Evolutionary conservation across 2,113 vertebrate species (phyloP), one percentile per base, ranked within the genome.

Genomic region (Dicerorhinus sumatrensis): DNA sequence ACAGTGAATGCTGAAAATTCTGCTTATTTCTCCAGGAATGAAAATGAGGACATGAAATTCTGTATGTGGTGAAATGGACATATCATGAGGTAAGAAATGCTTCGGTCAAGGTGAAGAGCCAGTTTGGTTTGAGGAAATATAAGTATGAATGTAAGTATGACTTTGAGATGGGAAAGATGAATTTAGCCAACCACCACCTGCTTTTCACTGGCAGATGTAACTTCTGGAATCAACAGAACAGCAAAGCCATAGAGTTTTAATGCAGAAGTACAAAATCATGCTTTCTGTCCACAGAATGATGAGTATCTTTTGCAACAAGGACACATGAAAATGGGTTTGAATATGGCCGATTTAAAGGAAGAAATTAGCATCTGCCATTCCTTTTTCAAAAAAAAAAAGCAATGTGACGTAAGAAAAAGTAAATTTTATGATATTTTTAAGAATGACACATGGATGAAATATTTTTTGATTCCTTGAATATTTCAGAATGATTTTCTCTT

Each of bases 141-240:
- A 48, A 63, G 27, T 31, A 2, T 13, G 39, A 75, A 62, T 0
- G 5, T 33, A 8, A 54, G 8, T 29, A 1, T 1, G 13, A 62
- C 14, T 46, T 46, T 23, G 46, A 77, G 63, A 67, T 17, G 42
- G 23, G 5, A 62, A 42, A 36, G 16, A 23, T 5, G 14, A 14
- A 6, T 46, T 20, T 4, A 46, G 18, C 20, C 14, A 17, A 46
- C 31, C 4, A 16, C 12, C 29, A 0, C 4, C 2, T 27, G 13
- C 70, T 87, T 88, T 56, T 70, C 21, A 8, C 6, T 16, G 11
- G 6, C 27, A 58, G 6, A 5, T 17, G 18, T 81, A 27, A 62
- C 65, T 21, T 89, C 13, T 25, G 27, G 31, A 69, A 36, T 17
- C 27, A 39, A 39, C 8, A 58, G n/a, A 54, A 23, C 6, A 13